These are phyloP conservation scores for Euplexia lucipara DNA, from an alignment of 2,888 invertebrate genomes.

Conservation along the genomic window DNA sequence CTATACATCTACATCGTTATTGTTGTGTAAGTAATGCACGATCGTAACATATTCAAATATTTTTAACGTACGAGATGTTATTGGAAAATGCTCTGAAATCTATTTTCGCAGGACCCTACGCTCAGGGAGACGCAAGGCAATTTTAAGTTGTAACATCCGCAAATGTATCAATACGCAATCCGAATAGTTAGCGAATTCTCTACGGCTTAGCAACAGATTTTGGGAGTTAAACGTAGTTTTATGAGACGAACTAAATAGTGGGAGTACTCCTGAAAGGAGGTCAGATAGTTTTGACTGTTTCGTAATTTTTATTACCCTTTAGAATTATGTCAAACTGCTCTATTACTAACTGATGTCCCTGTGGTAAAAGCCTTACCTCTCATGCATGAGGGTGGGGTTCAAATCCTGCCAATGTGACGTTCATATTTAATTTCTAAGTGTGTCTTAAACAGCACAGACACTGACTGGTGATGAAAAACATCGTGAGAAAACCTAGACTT, in stretches of 20 bases:
- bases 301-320: slow-evolving; percentile 9
- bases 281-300: slow-evolving; percentile 24
- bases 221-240: slow-evolving; percentile 28
- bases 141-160: slow-evolving; percentile 48
- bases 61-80: slow-evolving; percentile 31
- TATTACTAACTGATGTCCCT: slow-evolving; percentile 13
- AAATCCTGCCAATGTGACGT: too few relatives aligned
- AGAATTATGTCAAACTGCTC: slow-evolving; percentile 21
- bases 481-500: too few relatives aligned
- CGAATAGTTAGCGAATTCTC: slow-evolving; percentile 46
- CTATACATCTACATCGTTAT: slow-evolving; percentile 31
- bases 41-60: slow-evolving; percentile 52
- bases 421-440: too few relatives aligned
- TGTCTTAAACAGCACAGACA: too few relatives aligned
- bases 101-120: slow-evolving; percentile 41
- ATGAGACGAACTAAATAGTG: slow-evolving; percentile 22
- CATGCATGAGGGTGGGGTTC: too few relatives aligned
- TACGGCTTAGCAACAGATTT: slow-evolving; percentile 45
- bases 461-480: too few relatives aligned
- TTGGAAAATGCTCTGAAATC: slow-evolving; percentile 49
- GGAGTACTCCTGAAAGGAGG: slow-evolving; percentile 21
- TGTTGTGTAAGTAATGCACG: slow-evolving; percentile 48
- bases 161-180: slow-evolving; percentile 53
- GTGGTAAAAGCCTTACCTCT: too few relatives aligned
- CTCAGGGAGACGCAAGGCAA: slow-evolving; percentile 55